A percentile compares a stretch with the other conserved stretches of the same genome.
These are phyloP conservation scores for Sinocyclocheilus anshuiensis DNA, from an alignment of 2,113 vertebrate genomes.

Conservation along the genomic window DNA sequence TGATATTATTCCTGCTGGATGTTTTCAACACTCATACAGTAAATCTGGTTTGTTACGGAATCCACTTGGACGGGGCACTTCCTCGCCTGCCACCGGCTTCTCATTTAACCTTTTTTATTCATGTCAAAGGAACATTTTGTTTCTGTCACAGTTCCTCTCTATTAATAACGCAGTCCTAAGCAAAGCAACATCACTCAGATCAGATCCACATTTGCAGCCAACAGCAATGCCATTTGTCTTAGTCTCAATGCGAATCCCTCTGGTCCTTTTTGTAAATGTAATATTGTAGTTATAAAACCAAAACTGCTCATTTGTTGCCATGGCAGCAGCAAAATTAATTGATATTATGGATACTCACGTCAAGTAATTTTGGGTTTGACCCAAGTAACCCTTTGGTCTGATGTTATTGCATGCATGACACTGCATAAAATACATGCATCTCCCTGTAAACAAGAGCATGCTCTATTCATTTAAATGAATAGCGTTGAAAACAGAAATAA, in stretches of 20 bases:
- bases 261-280: not conserved
- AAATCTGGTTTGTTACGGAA: slow-evolving; percentile 34
- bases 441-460: not conserved
- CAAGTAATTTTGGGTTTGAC: not conserved
- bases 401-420: not conserved
- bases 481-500: no score
- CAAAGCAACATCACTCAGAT: not conserved
- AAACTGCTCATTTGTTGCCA: slow-evolving; percentile 6
- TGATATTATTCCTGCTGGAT: not conserved
- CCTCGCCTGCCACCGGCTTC: not conserved
- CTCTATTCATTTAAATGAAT: not conserved
- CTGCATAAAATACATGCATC: not conserved
- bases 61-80: not conserved
- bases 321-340: not conserved
- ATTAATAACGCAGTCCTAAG: not conserved
- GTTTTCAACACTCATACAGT: not conserved
- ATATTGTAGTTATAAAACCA: slow-evolving; percentile 17
- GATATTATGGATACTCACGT: not conserved
- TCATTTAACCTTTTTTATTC: not conserved
- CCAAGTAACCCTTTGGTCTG: not conserved
- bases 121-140: slow-evolving; percentile 24
- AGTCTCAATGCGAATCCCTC: not conserved
- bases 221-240: not conserved
- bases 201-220: not conserved
- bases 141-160: not conserved